phyloP scores from a whole-genome alignment of 2,888 invertebrate species.

The Cheilosia scutellata region DNA sequence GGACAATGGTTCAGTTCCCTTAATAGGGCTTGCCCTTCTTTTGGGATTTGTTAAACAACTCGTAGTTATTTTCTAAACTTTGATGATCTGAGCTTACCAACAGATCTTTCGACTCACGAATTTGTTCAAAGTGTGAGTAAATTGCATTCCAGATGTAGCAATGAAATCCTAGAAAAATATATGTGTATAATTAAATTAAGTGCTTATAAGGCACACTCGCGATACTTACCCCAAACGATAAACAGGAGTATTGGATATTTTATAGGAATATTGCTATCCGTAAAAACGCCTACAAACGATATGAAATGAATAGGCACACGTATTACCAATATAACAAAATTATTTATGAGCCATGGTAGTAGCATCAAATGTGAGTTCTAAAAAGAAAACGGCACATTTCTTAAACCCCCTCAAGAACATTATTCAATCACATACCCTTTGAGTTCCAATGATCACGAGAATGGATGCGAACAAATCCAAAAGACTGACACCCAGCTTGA shows the following conservation, averaged over 20 bases:
- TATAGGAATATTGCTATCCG: background rate
- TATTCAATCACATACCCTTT: background rate
- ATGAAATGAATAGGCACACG: background rate
- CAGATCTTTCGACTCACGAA: no score
- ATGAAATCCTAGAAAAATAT: background rate
- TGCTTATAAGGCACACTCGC: no score
- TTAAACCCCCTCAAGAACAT: background rate
- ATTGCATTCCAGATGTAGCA: no score
- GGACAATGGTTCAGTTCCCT: no score
- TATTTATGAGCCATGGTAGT: background rate
- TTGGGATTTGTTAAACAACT: no score
- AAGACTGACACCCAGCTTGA: background rate
- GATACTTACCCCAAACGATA: background rate
- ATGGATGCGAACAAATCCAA: background rate
- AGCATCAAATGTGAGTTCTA: conserved; percentile 2
- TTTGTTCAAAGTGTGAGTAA: no score
- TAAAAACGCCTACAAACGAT: background rate
- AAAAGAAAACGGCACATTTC: background rate
- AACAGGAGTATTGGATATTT: background rate
- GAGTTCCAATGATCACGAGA: background rate
- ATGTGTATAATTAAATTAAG: background rate
- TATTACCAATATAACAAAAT: background rate
- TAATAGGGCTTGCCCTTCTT: no score
- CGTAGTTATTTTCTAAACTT: no score
- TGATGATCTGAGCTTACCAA: no score